A percentile compares a stretch with the other conserved stretches of the same genome.
These are phyloP conservation scores for Tinamus guttatus DNA, from an alignment of 2,113 vertebrate genomes.

Conservation along the genomic window DNA sequence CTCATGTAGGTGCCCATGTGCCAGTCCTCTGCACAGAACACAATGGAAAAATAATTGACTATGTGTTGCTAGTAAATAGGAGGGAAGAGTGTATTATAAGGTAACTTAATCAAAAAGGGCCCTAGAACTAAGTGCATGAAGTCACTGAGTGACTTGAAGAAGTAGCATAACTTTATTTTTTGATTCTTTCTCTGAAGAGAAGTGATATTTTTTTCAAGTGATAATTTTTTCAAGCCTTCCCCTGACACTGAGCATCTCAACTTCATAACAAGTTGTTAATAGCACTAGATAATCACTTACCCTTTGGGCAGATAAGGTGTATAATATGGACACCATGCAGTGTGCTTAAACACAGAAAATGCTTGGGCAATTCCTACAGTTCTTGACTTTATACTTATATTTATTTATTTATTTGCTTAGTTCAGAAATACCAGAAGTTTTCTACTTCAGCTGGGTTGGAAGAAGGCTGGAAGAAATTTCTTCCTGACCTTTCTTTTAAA, in stretches of 20 bases:
- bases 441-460: neutral
- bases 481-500: neutral
- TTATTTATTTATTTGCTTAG: neutral
- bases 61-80: neutral
- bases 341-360: neutral
- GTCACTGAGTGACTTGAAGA: neutral
- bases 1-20: neutral
- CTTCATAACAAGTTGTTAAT: neutral
- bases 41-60: neutral
- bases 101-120: neutral
- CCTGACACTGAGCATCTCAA: neutral
- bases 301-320: neutral
- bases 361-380: neutral
- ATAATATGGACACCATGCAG: neutral
- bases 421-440: neutral
- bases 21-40: neutral
- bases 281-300: neutral
- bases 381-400: neutral
- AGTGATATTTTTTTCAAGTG: neutral
- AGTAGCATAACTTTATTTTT: neutral
- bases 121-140: neutral
- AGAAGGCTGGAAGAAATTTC: neutral
- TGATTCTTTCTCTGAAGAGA: neutral
- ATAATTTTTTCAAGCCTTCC: neutral
- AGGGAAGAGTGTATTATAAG: neutral